Evolutionary conservation across 1,140 invertebrate species (phyloP), one percentile per base, ranked within the genome.

Genomic region (Dysdera silvatica): DNA sequence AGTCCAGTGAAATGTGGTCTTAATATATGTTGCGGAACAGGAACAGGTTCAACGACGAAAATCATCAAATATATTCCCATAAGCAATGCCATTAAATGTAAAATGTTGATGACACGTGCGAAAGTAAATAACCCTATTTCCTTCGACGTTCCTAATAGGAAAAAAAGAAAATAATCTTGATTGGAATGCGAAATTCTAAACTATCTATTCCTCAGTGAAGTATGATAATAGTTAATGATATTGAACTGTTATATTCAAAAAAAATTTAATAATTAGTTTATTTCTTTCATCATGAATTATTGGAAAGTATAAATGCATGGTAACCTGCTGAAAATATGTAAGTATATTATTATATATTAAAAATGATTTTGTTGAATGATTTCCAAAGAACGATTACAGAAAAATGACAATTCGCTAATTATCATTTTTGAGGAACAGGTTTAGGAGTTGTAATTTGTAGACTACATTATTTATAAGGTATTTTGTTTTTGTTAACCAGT

Each of bases 61-160:
- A 63, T 63, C 61, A 63, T 63, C 24, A 63, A 53, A 56, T 63
- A 63, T 29, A 63, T 56, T 6, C 61, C 61, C 3, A 45, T 53
- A 31, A 63, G 28, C 18, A 63, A 47, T 10, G 61, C 61, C 41
- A 63, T 2, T 31, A 63, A 47, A 23, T 63, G 61, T 28, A 63
- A 20, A 48, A 41, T 53, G 33, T 29, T 56, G 23, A 56, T n/a
- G 3, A 63, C 4, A 32, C 61, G 20, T 12, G 55, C 52, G 10
- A 49, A 7, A 33, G 26, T 55, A 63, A 63, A 63, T 29, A 63
- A 41, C n/a, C 61, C 43, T 12, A 63, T 23, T 23, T 35, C 18
- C 6, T 53, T 47, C 7, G 31, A 52, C 40, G 61, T 55, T 49
- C 61, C 61, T 63, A 23, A 37, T 55, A 29, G 26, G 48, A 61